Evolutionary conservation across 1,140 invertebrate species (phyloP).

Genomic region (Drosophila fuyamai): DNA sequence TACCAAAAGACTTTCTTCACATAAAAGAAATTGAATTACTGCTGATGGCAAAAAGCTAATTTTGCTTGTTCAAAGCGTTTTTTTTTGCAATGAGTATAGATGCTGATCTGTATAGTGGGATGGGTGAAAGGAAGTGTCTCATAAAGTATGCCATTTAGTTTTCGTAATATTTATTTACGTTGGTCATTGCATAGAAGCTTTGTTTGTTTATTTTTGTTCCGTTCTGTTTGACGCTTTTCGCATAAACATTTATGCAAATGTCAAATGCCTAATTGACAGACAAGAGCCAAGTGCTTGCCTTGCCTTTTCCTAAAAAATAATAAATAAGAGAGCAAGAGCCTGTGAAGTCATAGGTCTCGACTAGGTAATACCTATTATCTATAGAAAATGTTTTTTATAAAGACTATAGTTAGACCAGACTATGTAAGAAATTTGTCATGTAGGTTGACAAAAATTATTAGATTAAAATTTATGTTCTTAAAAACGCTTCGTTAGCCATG

Average conservation of each 20-base stretch:
- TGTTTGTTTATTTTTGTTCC: slow-evolving; percentile 31
- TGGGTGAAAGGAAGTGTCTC: slow-evolving; percentile 18
- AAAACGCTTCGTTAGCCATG: no score
- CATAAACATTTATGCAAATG: slow-evolving; percentile 66
- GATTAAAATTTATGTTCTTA: no score
- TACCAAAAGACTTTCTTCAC: slow-evolving; percentile 61
- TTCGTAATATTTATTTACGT: slow-evolving; percentile 51
- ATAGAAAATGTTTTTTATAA: no score
- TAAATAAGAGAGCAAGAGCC: not conserved
- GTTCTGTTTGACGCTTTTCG: slow-evolving; percentile 37
- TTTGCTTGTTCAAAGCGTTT: slow-evolving; percentile 16
- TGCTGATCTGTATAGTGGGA: not conserved
- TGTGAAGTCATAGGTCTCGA: not conserved
- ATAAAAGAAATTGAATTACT: slow-evolving; percentile 36
- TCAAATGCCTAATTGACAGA: slow-evolving; percentile 61
- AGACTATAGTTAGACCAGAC: no score
- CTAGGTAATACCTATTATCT: not conserved
- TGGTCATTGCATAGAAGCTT: slow-evolving; percentile 40
- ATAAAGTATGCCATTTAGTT: slow-evolving; percentile 36
- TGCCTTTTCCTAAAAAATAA: slow-evolving; percentile 18
- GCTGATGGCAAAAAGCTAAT: slow-evolving; percentile 51
- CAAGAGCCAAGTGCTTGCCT: slow-evolving; percentile 51
- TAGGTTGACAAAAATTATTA: no score
- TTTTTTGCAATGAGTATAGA: not conserved
- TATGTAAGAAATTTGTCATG: no score